A percentile compares a stretch with the other conserved stretches of the same genome.
phyloP scores from a whole-genome alignment of 2,888 invertebrate species.

The Clunio marinus region DNA sequence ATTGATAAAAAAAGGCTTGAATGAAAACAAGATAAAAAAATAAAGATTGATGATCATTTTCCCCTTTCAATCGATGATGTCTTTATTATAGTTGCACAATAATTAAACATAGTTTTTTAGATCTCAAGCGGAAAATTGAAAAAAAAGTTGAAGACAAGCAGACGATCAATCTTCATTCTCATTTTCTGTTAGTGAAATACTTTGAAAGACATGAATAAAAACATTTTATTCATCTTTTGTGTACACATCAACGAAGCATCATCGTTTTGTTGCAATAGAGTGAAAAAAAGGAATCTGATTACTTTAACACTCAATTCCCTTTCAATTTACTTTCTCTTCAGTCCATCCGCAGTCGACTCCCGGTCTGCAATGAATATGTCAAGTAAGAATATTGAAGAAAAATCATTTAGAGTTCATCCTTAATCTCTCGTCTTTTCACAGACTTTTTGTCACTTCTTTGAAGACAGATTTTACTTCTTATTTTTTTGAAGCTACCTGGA shows the following conservation, averaged over 20 bases:
- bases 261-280: conserved; percentile 4
- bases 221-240: conserved; percentile 4
- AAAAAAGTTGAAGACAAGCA: background rate
- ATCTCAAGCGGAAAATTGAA: conserved; percentile 30
- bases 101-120: conserved; percentile 24
- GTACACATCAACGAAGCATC: conserved; percentile 4
- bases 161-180: conserved; percentile 27
- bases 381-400: background rate
- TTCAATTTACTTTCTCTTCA: background rate
- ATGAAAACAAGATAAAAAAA: conserved; percentile 24
- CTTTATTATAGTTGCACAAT: conserved; percentile 31
- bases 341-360: background rate
- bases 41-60: conserved; percentile 31
- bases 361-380: conserved; percentile 20
- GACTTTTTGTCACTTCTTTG: conserved; percentile 21
- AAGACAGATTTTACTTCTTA: no score
- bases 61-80: conserved; percentile 1
- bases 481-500: conserved; percentile 26
- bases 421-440: conserved; percentile 22
- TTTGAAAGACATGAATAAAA: conserved; percentile 9
- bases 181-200: background rate
- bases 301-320: conserved; percentile 18
- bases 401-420: conserved; percentile 32
- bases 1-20: conserved; percentile 5
- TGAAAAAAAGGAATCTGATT: conserved; percentile 7